phyloP scores from a whole-genome alignment of 2,797 vertebrate species.

The Benthosema pterotum region DNA sequence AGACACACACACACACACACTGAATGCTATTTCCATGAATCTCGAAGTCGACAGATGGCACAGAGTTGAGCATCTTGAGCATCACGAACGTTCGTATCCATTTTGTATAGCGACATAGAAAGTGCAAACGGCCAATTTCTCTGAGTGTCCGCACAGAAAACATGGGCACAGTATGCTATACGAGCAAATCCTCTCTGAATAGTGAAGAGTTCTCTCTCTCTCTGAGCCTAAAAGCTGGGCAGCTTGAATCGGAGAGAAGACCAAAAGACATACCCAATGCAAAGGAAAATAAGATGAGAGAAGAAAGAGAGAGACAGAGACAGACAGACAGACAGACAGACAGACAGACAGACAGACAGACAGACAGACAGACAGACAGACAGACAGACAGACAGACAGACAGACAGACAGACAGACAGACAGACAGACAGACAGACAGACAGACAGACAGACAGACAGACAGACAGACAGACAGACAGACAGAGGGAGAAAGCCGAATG shows the following conservation, averaged over 20 bases:
- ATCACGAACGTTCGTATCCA: conserved; percentile 41
- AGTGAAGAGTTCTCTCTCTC: conserved; percentile 62
- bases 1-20: too few relatives aligned
- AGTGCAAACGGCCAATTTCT: conserved; percentile 70
- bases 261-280: too few relatives aligned
- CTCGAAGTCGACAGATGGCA: conserved; percentile 40
- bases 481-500: conserved; percentile 26
- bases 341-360: conserved; percentile 44
- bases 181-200: conserved; percentile 64
- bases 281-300: too few relatives aligned
- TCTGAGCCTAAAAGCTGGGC: conserved; percentile 42
- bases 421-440: background rate
- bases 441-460: background rate
- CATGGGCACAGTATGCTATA: conserved; percentile 62
- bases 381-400: background rate
- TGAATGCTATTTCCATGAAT: too few relatives aligned
- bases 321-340: background rate
- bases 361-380: conserved; percentile 12
- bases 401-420: background rate
- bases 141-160: conserved; percentile 64
- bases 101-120: conserved; percentile 56
- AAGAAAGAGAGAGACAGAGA: conserved; percentile 10
- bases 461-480: conserved; percentile 5
- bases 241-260: too few relatives aligned
- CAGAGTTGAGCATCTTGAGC: conserved; percentile 27